Conservation (phyloP, 2,113 vertebrate species). For the Sylvilagus bachmani region DNA sequence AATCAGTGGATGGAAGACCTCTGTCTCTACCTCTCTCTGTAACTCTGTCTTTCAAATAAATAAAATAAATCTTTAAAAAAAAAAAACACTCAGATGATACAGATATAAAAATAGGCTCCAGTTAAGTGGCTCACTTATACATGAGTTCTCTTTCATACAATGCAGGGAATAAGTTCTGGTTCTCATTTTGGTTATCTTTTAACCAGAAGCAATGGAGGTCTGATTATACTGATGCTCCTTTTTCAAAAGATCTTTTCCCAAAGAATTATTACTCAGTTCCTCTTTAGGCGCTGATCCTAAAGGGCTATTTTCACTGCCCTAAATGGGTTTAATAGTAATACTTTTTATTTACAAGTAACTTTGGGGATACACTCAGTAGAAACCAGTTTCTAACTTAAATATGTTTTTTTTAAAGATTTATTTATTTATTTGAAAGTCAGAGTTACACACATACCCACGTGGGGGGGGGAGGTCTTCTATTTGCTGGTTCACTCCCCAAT, state of each 20-base stretch:
- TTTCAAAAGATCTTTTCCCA: not conserved
- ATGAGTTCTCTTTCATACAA: not conserved
- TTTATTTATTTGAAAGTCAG: too few relatives aligned
- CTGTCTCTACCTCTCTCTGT: too few relatives aligned
- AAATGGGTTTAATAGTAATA: slow-evolving; percentile 36
- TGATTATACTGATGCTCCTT: not conserved
- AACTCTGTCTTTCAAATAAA: too few relatives aligned
- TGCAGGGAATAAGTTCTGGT: slow-evolving; percentile 35
- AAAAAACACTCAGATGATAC: not conserved
- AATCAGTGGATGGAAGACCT: too few relatives aligned
- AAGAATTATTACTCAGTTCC: slow-evolving; percentile 18
- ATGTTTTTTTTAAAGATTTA: too few relatives aligned
- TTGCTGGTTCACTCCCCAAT: too few relatives aligned
- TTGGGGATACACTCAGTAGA: not conserved
- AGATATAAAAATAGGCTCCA: not conserved
- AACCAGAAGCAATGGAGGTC: not conserved
- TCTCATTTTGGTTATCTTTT: not conserved
- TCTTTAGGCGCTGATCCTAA: too few relatives aligned
- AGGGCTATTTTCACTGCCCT: slow-evolving; percentile 62
- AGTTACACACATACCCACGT: too few relatives aligned
- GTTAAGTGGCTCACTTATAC: slow-evolving; percentile 19
- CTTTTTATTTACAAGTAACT: too few relatives aligned
- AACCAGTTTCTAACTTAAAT: slow-evolving; percentile 17
- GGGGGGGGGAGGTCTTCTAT: too few relatives aligned
- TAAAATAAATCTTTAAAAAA: too few relatives aligned